Percentiles rank a stretch among this genome's conserved stretches.
Evolutionary conservation across 92 coral and sea anemone genomes (phyloP).

Genomic region (Epizoanthus ramosus): DNA sequence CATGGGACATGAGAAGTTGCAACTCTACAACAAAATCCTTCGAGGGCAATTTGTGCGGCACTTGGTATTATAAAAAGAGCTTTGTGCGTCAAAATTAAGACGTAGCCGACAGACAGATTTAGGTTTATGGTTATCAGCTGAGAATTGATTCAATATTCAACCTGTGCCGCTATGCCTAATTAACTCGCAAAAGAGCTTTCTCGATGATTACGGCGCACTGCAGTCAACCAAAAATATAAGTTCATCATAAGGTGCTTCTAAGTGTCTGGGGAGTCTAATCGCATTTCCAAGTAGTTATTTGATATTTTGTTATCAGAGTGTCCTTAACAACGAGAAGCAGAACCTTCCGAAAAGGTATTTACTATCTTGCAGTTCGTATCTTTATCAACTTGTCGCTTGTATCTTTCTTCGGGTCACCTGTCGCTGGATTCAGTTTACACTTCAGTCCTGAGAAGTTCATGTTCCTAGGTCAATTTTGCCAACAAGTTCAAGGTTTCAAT

Average conservation of each 20-base stretch:
- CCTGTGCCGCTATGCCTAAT: slow-evolving; percentile 31
- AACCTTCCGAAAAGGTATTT: slow-evolving; percentile 2
- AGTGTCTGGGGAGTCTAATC: slow-evolving; percentile 25
- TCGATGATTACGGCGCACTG: slow-evolving; percentile 9
- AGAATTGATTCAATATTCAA: slow-evolving; percentile 26
- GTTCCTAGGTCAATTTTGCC: slow-evolving; percentile 32
- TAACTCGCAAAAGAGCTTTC: slow-evolving; percentile 35
- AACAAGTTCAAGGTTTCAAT: slow-evolving; percentile 47
- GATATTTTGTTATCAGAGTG: slow-evolving; percentile 14
- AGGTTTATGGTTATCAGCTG: slow-evolving; percentile 12
- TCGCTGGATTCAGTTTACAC: slow-evolving; percentile 34
- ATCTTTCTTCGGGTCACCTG: slow-evolving; percentile 48
- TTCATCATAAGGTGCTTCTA: slow-evolving; percentile 33
- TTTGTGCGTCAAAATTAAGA: background rate
- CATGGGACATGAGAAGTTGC: background rate
- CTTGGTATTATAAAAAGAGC: background rate
- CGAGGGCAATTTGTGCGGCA: background rate
- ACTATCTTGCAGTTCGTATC: slow-evolving; percentile 23
- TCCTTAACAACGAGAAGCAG: slow-evolving; percentile 23
- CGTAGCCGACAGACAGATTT: slow-evolving; percentile 23
- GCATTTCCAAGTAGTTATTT: slow-evolving; percentile 33
- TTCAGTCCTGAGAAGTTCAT: slow-evolving; percentile 33
- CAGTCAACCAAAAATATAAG: background rate
- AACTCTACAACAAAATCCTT: background rate
- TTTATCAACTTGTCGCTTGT: slow-evolving; percentile 21